phyloP scores from a whole-genome alignment of 2,888 invertebrate genomes.

The Xanthorhoe designata region DNA sequence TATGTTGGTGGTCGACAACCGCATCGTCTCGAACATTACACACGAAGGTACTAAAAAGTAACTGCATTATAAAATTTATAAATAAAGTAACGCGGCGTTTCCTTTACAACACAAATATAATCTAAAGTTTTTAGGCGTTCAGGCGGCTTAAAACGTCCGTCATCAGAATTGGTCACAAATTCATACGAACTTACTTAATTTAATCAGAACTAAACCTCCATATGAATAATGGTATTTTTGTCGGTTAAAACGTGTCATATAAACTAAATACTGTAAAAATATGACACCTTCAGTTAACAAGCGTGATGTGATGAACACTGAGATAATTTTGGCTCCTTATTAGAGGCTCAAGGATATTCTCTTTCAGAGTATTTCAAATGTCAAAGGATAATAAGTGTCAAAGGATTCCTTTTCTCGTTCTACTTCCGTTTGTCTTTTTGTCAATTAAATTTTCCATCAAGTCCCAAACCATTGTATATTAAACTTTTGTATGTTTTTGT shows the following conservation, averaged over 20 bases:
- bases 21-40: constrained; percentile 44
- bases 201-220: not conserved
- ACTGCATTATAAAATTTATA: constrained; percentile 11
- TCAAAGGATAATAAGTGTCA: constrained; percentile 20
- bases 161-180: not conserved
- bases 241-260: not conserved
- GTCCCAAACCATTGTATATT: not conserved
- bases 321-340: constrained; percentile 15
- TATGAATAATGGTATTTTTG: not conserved
- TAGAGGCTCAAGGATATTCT: constrained; percentile 25
- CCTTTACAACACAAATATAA: not conserved
- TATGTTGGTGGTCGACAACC: constrained; percentile 70
- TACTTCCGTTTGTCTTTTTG: not conserved
- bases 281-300: constrained; percentile 17
- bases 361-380: constrained; percentile 15
- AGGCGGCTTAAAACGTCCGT: too few species aligned
- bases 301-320: constrained; percentile 18
- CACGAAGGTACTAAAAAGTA: constrained; percentile 22
- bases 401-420: constrained; percentile 2
- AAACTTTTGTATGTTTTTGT: not conserved
- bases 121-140: too few species aligned
- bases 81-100: constrained; percentile 7
- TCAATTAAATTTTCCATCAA: not conserved
- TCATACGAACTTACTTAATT: not conserved
- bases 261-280: constrained; percentile 3